Conservation (phyloP, 2,797 vertebrate species). For the Delichon dasypus region DNA sequence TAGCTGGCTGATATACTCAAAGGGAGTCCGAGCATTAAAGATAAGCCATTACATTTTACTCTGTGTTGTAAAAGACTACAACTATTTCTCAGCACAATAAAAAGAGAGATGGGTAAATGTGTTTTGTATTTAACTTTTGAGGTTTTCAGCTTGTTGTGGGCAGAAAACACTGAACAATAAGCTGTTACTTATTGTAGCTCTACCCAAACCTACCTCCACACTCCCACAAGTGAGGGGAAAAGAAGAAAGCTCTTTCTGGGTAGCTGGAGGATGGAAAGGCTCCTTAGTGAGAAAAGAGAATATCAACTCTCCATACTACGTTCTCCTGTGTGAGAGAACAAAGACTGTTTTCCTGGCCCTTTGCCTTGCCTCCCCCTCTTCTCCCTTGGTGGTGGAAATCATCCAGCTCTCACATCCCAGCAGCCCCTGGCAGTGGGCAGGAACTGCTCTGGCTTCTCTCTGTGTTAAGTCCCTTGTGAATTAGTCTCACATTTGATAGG, state of each 20-base stretch:
- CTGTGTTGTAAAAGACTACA: neutral
- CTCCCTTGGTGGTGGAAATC: slow-evolving; percentile 23
- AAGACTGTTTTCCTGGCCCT: slow-evolving; percentile 32
- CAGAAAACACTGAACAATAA: neutral
- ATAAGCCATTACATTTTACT: neutral
- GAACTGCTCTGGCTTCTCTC: neutral
- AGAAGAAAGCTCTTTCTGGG: neutral
- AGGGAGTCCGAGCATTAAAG: neutral
- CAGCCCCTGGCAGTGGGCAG: neutral
- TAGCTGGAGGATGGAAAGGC: neutral
- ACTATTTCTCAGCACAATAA: neutral
- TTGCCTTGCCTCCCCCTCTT: slow-evolving; percentile 4
- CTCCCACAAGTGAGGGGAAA: neutral
- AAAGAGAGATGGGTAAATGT: neutral
- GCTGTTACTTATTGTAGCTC: neutral
- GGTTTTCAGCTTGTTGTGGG: slow-evolving; percentile 5
- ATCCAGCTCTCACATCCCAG: neutral
- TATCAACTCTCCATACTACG: neutral
- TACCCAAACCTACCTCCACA: neutral
- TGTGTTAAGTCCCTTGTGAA: neutral
- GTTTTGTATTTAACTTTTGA: slow-evolving; percentile 15
- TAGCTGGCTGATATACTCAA: neutral
- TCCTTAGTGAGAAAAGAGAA: slow-evolving; percentile 31
- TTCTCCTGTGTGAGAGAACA: slow-evolving; percentile 15
- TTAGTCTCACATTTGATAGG: neutral